phyloP scores from a whole-genome alignment of 2,888 invertebrate species.

The Hyalella azteca region DNA sequence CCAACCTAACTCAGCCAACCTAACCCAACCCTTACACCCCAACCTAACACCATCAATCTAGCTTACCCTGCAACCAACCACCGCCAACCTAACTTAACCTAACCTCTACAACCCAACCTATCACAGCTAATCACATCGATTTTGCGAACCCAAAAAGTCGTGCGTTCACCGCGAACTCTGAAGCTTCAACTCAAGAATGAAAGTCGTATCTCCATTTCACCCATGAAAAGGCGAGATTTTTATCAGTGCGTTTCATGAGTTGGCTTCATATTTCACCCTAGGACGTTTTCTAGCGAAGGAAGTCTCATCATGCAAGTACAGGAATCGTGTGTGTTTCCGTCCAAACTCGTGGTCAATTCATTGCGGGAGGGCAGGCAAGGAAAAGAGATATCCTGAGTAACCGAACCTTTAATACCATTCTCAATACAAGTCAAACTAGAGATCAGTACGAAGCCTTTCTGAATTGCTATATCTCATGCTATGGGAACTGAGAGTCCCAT shows the following conservation, averaged over 20 bases:
- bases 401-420: neutral
- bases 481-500: neutral
- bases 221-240: neutral
- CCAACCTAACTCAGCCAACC: no score
- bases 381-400: neutral
- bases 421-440: neutral
- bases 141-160: no score
- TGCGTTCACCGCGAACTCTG: no score
- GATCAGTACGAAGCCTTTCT: neutral
- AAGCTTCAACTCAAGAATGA: no score
- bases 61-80: no score
- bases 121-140: no score
- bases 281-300: neutral
- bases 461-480: conserved; percentile 9
- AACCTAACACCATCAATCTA: no score
- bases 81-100: no score
- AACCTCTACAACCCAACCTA: no score
- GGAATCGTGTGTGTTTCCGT: neutral
- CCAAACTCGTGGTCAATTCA: neutral
- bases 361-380: neutral
- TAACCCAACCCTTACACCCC: no score
- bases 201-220: no score
- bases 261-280: neutral
- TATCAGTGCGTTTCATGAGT: neutral
- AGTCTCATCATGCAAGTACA: neutral